A percentile compares a stretch with the other conserved stretches of the same genome.
phyloP scores from a whole-genome alignment of 2,888 invertebrate species.

The Acanthacorydalis orientalis region DNA sequence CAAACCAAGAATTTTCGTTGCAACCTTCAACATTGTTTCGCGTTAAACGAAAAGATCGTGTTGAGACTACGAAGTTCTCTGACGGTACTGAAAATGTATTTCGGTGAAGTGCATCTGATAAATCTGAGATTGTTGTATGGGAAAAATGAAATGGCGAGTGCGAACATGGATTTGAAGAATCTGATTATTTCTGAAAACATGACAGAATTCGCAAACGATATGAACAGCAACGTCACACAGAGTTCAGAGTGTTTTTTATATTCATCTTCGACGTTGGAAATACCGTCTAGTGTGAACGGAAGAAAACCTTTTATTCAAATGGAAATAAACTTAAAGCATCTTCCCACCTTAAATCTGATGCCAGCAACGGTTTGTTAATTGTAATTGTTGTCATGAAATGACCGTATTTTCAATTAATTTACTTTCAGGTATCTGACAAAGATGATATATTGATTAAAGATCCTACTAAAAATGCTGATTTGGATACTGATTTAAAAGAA shows the following conservation, averaged over 20 bases:
- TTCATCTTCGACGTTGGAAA: constrained; percentile 18
- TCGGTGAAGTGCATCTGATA: constrained; percentile 30
- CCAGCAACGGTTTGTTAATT: constrained; percentile 8
- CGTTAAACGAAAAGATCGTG: constrained; percentile 12
- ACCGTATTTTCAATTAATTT: background rate
- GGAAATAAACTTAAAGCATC: constrained; percentile 30
- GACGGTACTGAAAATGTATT: constrained; percentile 27
- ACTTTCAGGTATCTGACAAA: background rate
- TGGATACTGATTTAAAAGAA: background rate
- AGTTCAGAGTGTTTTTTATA: constrained; percentile 29
- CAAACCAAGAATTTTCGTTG: constrained; percentile 18
- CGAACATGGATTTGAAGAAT: constrained; percentile 31
- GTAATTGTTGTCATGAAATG: background rate
- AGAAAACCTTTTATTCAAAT: constrained; percentile 31
- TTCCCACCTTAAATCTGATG: constrained; percentile 7
- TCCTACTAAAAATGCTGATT: background rate
- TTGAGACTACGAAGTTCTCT: constrained; percentile 30
- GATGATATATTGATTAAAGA: background rate
- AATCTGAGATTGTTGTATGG: constrained; percentile 26
- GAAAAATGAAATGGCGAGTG: constrained; percentile 26
- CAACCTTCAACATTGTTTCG: constrained; percentile 12
- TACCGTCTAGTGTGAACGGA: constrained; percentile 8
- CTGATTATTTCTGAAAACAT: constrained; percentile 28
- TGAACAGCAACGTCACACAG: constrained; percentile 23
- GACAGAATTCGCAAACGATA: constrained; percentile 24